Evolutionary conservation across 2,797 vertebrate genomes (phyloP).

Genomic region (Enteromius thamalakanensis): DNA sequence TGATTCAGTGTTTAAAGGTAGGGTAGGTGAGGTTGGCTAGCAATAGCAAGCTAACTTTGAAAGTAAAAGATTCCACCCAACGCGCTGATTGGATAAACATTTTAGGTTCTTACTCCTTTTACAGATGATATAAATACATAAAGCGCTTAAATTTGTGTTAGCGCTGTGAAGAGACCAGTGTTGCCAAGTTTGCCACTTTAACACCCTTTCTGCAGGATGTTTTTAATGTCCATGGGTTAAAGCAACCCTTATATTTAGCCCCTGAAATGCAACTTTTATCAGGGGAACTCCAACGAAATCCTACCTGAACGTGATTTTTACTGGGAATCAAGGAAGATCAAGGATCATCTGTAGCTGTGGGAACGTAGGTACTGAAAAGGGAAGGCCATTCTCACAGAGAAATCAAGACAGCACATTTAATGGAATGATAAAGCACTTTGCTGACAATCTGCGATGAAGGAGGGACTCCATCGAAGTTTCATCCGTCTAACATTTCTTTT

Average conservation of each 20-base stretch:
- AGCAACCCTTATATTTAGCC: too few species aligned
- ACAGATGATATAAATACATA: neutral
- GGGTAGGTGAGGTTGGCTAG: neutral
- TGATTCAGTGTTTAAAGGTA: neutral
- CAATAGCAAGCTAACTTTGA: neutral
- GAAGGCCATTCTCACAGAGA: neutral
- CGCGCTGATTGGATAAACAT: neutral
- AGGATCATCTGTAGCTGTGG: neutral
- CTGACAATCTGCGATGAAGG: slow-evolving; percentile 36
- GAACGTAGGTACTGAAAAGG: neutral
- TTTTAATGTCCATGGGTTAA: too few species aligned
- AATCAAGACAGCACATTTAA: slow-evolving; percentile 1
- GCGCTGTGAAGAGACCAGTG: neutral
- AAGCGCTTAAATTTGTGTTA: neutral
- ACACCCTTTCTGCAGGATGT: too few species aligned
- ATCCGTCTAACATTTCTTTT: slow-evolving; percentile 56
- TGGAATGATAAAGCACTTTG: slow-evolving; percentile 36
- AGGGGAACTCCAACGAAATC: too few species aligned
- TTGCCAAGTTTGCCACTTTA: too few species aligned
- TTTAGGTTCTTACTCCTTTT: neutral
- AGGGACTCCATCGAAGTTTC: slow-evolving; percentile 35
- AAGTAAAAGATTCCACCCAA: neutral
- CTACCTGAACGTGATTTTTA: too few species aligned
- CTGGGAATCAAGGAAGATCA: too few species aligned
- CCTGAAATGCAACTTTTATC: too few species aligned